Conservation (phyloP, 2,797 vertebrate genomes). For the Acropternis orthonyx region DNA sequence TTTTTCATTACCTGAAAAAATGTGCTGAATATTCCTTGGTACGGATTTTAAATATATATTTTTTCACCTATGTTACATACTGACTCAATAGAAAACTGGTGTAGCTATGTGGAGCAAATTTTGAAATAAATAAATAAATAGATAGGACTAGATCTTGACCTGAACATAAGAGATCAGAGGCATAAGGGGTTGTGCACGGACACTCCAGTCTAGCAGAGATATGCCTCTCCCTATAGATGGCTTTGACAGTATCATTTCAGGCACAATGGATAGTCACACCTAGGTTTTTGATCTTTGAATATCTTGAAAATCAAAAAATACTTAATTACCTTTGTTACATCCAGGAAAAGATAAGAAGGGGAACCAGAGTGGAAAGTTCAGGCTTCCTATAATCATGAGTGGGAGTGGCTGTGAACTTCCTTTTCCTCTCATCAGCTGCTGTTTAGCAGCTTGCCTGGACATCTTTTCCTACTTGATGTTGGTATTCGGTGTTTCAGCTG, state of each 20-base stretch:
- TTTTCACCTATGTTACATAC: not conserved
- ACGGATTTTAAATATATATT: not conserved
- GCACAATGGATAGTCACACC: not conserved
- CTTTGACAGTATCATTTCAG: not conserved
- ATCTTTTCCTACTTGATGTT: not conserved
- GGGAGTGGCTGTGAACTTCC: not conserved
- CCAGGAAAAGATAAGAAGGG: not conserved
- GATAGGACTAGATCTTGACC: not conserved
- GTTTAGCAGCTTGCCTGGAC: not conserved
- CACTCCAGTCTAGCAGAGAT: not conserved
- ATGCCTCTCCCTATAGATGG: not conserved
- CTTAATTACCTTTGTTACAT: not conserved
- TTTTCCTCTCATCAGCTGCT: not conserved
- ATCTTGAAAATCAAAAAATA: not conserved
- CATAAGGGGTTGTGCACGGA: not conserved
- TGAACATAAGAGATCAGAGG: not conserved
- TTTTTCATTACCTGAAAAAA: not conserved
- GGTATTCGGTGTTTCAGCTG: not conserved
- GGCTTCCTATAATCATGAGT: not conserved
- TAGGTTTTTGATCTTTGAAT: not conserved
- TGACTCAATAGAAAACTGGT: not conserved
- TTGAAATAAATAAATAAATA: not conserved
- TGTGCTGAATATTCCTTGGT: not conserved
- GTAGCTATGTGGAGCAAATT: not conserved
- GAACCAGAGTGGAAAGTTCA: not conserved